Conservation (phyloP, 2,888 invertebrate genomes). For the Cephus runcator region DNA sequence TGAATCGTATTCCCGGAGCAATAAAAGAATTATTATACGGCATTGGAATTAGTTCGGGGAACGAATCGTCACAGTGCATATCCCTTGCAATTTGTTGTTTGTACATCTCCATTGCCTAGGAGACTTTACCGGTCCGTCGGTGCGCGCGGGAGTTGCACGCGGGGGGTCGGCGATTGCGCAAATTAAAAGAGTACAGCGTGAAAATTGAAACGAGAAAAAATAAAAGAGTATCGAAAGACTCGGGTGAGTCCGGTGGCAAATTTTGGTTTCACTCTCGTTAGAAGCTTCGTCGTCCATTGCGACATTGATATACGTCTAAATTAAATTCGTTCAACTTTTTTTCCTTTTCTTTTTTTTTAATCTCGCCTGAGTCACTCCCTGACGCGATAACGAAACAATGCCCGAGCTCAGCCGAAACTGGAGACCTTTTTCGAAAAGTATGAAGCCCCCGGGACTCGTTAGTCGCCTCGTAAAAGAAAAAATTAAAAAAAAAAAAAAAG, state of each 20-base stretch:
- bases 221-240: no score
- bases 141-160: rapidly evolving
- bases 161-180: no score
- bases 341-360: not conserved
- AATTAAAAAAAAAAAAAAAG: not conserved
- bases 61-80: not conserved
- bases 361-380: not conserved
- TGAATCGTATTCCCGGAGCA: not conserved
- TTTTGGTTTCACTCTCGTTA: not conserved
- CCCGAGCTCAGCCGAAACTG: constrained; percentile 4
- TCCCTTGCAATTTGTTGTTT: not conserved
- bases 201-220: not conserved
- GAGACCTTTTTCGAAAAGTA: constrained; percentile 6
- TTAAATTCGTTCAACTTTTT: not conserved
- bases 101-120: not conserved
- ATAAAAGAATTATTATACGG: not conserved
- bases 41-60: not conserved
- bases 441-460: constrained; percentile 1
- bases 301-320: not conserved
- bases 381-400: constrained; percentile 10
- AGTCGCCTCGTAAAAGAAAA: constrained; percentile 1
- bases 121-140: not conserved
- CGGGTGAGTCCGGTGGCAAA: no score
- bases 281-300: not conserved
- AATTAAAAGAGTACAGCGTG: not conserved